These are phyloP conservation scores for Enteromius anoplus DNA, from an alignment of 2,797 vertebrate species.

Conservation along the genomic window DNA sequence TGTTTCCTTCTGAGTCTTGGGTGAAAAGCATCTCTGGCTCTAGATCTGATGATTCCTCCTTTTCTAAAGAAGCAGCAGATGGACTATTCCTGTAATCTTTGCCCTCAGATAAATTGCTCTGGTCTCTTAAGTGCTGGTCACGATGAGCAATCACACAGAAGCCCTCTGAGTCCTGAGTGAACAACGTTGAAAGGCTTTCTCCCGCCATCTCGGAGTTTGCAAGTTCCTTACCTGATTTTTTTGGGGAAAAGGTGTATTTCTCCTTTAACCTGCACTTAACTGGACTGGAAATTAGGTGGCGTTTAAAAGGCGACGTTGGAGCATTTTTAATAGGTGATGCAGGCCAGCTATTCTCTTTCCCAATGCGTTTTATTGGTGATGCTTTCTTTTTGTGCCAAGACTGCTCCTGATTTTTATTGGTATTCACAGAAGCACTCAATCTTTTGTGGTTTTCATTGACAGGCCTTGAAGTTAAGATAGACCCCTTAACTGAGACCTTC, in stretches of 20 bases:
- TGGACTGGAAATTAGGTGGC: constrained; percentile 45
- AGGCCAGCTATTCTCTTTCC: constrained; percentile 50
- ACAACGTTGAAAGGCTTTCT: constrained; percentile 73
- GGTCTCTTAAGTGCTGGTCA: constrained; percentile 58
- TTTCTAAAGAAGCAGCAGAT: constrained; percentile 37
- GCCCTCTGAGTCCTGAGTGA: constrained; percentile 90
- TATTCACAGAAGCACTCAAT: constrained; percentile 34
- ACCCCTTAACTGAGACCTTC: constrained; percentile 65
- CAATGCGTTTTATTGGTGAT: constrained; percentile 36
- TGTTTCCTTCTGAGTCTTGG: constrained; percentile 91
- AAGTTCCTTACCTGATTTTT: constrained; percentile 36
- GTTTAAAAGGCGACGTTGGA: constrained; percentile 45
- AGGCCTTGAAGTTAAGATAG: neutral
- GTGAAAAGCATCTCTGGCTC: constrained; percentile 84
- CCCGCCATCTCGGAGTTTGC: constrained; percentile 49
- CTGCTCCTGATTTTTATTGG: constrained; percentile 14
- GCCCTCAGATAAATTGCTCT: neutral
- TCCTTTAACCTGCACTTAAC: constrained; percentile 12
- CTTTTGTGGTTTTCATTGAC: constrained; percentile 63
- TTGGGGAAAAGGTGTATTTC: constrained; percentile 48
- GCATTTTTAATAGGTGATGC: neutral
- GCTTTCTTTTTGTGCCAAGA: neutral
- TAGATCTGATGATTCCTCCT: constrained; percentile 45
- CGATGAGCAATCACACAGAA: constrained; percentile 83
- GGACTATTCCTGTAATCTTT: neutral